Evolutionary conservation across 2,113 vertebrate species (phyloP).

Genomic region (Sylvia atricapilla): DNA sequence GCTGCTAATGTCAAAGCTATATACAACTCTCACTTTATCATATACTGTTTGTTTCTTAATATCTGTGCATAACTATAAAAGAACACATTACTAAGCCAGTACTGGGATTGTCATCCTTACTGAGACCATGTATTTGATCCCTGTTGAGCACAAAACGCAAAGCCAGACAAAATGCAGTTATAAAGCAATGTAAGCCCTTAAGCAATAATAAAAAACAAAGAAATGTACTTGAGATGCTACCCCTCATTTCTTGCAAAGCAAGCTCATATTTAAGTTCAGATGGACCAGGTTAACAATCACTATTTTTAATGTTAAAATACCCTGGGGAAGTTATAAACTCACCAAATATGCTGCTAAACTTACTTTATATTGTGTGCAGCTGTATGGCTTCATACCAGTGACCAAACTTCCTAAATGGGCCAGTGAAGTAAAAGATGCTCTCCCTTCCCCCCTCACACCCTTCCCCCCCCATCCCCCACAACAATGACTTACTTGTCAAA

Average conservation of each 20-base stretch:
- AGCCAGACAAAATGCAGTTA: constrained; percentile 63
- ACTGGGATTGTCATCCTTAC: not conserved
- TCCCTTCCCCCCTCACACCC: constrained; percentile 43
- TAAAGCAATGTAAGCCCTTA: constrained; percentile 64
- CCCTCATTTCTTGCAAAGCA: constrained; percentile 77
- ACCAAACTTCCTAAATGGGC: constrained; percentile 73
- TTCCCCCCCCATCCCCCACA: constrained; percentile 7
- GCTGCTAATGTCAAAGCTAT: not conserved
- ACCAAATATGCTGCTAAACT: constrained; percentile 80
- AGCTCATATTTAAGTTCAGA: constrained; percentile 79
- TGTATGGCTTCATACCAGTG: constrained; percentile 79
- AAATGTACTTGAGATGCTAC: constrained; percentile 68
- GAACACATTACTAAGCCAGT: not conserved
- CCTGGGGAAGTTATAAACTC: constrained; percentile 80
- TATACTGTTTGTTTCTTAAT: not conserved
- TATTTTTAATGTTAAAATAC: constrained; percentile 84
- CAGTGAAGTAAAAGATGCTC: constrained; percentile 60
- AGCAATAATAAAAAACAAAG: constrained; percentile 69
- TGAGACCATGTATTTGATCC: not conserved
- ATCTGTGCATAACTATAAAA: not conserved
- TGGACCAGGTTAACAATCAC: constrained; percentile 78
- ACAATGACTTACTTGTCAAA: constrained; percentile 77
- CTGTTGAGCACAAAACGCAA: constrained; percentile 53
- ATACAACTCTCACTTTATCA: not conserved
- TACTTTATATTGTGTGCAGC: constrained; percentile 82